Conservation (phyloP, 2,113 vertebrate genomes). For the Passer domesticus region DNA sequence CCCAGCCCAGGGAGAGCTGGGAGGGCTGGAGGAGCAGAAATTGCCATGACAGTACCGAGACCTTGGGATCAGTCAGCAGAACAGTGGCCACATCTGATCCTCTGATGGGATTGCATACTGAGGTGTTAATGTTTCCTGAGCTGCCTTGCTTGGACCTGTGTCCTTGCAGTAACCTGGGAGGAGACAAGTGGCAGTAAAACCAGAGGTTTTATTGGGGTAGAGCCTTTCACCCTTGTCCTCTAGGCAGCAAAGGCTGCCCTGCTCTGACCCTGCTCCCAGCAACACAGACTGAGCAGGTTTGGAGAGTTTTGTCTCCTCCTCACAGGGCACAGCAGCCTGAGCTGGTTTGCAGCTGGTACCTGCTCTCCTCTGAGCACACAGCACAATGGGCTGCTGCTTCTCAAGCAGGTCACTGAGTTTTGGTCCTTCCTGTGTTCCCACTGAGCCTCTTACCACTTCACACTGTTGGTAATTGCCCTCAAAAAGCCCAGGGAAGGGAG, state of each 20-base stretch:
- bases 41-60: not conserved
- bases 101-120: not conserved
- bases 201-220: not conserved
- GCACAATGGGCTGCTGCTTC: not conserved
- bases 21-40: not conserved
- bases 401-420: not conserved
- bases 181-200: not conserved
- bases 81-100: not conserved
- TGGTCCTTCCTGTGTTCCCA: not conserved
- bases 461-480: not conserved
- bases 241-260: not conserved
- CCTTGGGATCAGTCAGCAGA: not conserved
- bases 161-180: not conserved
- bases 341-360: not conserved
- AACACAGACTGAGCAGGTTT: not conserved
- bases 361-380: not conserved
- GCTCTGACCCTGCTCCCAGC: not conserved
- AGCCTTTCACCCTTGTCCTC: not conserved
- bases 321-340: accelerated
- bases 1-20: not conserved
- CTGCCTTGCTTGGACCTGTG: not conserved
- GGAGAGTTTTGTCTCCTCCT: not conserved
- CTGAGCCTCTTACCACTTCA: not conserved
- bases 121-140: not conserved
- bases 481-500: not conserved